Base-by-base conservation (phyloP, 2,888 invertebrate genomes). In the Tachina fera region DNA sequence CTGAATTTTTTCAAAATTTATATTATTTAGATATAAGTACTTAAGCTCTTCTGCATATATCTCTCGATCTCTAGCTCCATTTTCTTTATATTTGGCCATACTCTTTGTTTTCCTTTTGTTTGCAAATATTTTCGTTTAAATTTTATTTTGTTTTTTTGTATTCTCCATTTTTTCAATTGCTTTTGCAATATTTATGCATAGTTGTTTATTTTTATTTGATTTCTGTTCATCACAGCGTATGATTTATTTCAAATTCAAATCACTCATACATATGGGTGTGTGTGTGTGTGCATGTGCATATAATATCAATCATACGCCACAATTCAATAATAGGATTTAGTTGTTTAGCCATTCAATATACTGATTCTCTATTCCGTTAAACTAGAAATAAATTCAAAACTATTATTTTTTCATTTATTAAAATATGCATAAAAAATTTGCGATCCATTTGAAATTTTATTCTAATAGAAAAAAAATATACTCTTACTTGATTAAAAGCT, bases 231-330 rank as follows among this genome's bases (percentile, higher is more conserved):
- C 14, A 47, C 49, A 13, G 14, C 80, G 19, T 74, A 49, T 74
- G 49, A 80, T 80, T 74, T 22, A 74, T 80, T 74, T 67, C 9
- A 60, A 63, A 31, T 63, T 43, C 14, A 61, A 61, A 41, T 51
- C 49, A 41, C 61, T 51, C 49, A 61, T 51, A 75, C 63, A 45
- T 31, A 6, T 31, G 6, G 5, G 1, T 31, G n/a, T n/a, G n/a
- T n/a, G n/a, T n/a, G 4, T 31, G 31, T 31, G 4, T 31, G 31
- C 4, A 31, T 31, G 31, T 31, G 31, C 31, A 31, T 31, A 31
- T 53, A 41, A 81, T 75, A 81, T 68, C 75, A 68, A 75, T 81
- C 81, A 81, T 75, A 81, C 75, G 75, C 75, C 16, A 68, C 70
- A 51, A 9, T 47, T 63, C 65, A 16, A 45, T 61, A 61, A 53